These are phyloP conservation scores for Gracilinanus agilis DNA, from an alignment of 2,113 vertebrate genomes.

Conservation along the genomic window DNA sequence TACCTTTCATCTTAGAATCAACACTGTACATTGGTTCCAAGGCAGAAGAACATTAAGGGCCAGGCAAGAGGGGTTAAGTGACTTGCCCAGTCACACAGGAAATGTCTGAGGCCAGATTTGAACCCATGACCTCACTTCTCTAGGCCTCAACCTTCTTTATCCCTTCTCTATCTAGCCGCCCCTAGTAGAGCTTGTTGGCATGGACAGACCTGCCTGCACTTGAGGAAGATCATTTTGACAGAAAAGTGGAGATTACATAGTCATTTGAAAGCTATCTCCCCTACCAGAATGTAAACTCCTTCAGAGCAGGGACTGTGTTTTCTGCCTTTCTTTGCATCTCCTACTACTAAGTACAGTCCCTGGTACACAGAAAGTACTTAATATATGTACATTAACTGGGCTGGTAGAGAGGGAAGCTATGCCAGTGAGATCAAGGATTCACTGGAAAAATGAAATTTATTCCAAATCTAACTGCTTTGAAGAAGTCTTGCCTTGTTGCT, in stretches of 20 bases:
- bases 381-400: not conserved
- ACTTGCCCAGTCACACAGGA: too few relatives aligned
- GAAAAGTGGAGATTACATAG: not conserved
- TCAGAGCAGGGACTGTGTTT: not conserved
- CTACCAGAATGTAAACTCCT: not conserved
- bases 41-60: too few relatives aligned
- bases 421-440: not conserved
- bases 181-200: too few relatives aligned
- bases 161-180: too few relatives aligned
- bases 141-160: too few relatives aligned
- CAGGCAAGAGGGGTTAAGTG: too few relatives aligned
- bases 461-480: not conserved
- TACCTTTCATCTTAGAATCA: too few relatives aligned
- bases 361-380: not conserved
- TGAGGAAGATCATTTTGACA: not conserved
- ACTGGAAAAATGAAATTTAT: not conserved
- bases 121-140: too few relatives aligned
- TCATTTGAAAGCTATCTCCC: not conserved
- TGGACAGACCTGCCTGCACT: not conserved
- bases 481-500: not conserved
- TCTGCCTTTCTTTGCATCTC: not conserved
- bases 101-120: too few relatives aligned
- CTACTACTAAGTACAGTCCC: not conserved
- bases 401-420: not conserved
- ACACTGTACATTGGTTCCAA: too few relatives aligned